Conservation (phyloP, 2,797 vertebrate species). For the Antrozous pallidus region DNA sequence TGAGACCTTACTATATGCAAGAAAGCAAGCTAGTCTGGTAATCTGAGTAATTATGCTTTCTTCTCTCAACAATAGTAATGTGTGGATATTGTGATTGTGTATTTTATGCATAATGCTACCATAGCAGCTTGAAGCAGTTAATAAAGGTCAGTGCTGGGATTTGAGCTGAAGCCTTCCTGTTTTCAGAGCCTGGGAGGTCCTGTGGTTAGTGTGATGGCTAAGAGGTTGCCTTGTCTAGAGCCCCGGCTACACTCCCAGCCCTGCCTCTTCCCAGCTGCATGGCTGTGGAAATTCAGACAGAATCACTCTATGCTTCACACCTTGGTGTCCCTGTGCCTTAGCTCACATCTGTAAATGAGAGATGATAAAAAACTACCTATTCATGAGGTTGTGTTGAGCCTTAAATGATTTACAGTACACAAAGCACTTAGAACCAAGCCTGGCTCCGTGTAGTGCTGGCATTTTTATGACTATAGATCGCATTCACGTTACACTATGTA, state of each 20-base stretch:
- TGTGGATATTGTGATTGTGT: not conserved
- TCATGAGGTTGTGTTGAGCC: not conserved
- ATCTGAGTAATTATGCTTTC: not conserved
- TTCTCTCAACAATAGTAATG: not conserved
- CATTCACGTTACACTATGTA: not conserved
- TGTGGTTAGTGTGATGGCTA: too few species aligned
- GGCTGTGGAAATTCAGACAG: not conserved
- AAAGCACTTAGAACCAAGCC: not conserved
- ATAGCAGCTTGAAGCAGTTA: not conserved
- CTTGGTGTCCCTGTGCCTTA: not conserved
- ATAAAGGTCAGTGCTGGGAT: not conserved
- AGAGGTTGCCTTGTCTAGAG: not conserved
- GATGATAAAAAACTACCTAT: not conserved
- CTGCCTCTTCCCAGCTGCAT: not conserved
- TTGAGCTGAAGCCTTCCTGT: not conserved
- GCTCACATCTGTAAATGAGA: not conserved
- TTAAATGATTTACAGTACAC: not conserved
- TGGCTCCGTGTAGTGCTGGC: not conserved
- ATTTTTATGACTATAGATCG: conserved; percentile 9
- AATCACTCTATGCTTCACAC: not conserved
- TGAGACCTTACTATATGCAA: not conserved
- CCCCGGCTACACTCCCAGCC: too few species aligned
- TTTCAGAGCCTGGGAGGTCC: not conserved
- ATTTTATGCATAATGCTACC: not conserved
- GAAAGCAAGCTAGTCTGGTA: not conserved